Base-by-base conservation (phyloP, 2,797 vertebrate genomes). In the Coregonus ussuriensis region DNA sequence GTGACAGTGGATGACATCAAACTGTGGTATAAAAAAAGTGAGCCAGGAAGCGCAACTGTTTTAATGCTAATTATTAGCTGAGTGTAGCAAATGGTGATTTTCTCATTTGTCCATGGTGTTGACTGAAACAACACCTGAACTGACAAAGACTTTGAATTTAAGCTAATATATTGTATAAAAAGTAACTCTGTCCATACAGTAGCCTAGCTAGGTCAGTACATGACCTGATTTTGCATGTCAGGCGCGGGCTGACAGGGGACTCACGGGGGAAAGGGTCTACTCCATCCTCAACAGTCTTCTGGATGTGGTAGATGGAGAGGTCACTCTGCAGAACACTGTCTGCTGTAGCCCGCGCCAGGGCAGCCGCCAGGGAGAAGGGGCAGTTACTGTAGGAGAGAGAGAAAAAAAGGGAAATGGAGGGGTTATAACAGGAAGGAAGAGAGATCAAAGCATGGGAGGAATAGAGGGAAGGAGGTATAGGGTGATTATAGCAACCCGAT, bases 351-450 rank as follows among this genome's bases (percentile, higher is more conserved):
- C 97, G 94, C 68, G 98, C 96, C 89, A 99, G 86, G 35, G 95
- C 97, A n/a, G 97, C 95, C 21, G 97, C 97, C 96, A 99, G 91
- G 83, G 97, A 96, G 74, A 97, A 99, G 0, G 97, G 97, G 75
- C 97, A 98, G 70, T 95, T 95, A 89, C 94, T 95, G 91, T 76
- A 62, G 79, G 56, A 56, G 72, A 13, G 63, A 66, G 67, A 71
- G 7, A 47, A 29, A 79, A 65, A 74, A 18, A 74, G n/a, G 54
- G 1, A 53, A 18, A 1, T 68, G 79, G 76, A 83, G 81, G 71
- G 16, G 33, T 14, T 68, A 6, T 25, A 77, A 29, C 21, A 15
- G 16, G 14, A 14, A 77, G 69, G 66, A 31, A 81, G 47, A 73
- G 54, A 71, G 29, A 71, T 53, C 66, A 41, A 11, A 33, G 25